These are phyloP conservation scores for Nasonia vitripennis DNA, from an alignment of 1,140 invertebrate genomes.

Conservation along the genomic window DNA sequence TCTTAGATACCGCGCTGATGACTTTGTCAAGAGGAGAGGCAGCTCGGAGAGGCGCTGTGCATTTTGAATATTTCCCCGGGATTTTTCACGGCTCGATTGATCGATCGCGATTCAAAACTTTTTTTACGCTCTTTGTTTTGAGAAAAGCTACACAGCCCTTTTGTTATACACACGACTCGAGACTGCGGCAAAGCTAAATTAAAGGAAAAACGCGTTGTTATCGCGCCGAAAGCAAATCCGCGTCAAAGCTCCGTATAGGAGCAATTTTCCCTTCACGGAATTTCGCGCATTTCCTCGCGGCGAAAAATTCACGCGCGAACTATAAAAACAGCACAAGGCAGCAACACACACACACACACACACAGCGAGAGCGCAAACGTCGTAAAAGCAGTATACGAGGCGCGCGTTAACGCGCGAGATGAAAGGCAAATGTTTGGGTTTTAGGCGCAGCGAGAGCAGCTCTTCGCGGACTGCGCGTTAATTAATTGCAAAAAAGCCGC, in stretches of 20 bases:
- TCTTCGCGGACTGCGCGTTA: constrained; percentile 31
- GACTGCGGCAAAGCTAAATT: too few relatives aligned
- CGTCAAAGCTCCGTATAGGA: not conserved
- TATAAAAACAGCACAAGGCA: not conserved
- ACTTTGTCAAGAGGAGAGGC: not conserved
- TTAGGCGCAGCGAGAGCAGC: not conserved
- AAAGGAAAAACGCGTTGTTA: too few relatives aligned
- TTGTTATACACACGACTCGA: too few relatives aligned
- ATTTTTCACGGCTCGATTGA: not conserved
- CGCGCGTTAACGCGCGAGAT: constrained; percentile 18
- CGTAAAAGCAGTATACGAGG: constrained; percentile 29
- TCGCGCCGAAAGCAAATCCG: not conserved
- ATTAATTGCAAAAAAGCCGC: constrained; percentile 37
- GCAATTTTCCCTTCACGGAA: not conserved
- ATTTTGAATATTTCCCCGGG: not conserved
- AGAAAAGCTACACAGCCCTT: too few relatives aligned
- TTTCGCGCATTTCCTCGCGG: not conserved
- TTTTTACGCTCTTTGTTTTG: too few relatives aligned
- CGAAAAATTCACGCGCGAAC: not conserved
- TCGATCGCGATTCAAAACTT: too few relatives aligned
- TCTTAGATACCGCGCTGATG: not conserved
- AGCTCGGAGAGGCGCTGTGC: not conserved
- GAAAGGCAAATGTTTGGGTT: constrained; percentile 43
- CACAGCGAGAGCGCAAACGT: not conserved
- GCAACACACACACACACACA: not conserved